These are phyloP conservation scores for Acanthosepion lycidas DNA, from an alignment of 2,888 invertebrate genomes.

Conservation along the genomic window DNA sequence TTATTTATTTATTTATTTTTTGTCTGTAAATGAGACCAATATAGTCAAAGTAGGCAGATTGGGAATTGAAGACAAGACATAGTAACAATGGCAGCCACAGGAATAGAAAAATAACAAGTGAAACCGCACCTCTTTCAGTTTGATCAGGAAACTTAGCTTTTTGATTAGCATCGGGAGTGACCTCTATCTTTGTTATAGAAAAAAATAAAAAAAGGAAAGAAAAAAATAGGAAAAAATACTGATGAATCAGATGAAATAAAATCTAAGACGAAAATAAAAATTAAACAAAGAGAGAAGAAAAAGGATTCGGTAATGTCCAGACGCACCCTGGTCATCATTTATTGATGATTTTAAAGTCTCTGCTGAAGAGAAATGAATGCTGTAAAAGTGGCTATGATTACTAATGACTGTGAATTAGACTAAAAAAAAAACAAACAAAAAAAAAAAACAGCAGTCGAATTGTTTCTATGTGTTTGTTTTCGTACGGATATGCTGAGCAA, in stretches of 20 bases:
- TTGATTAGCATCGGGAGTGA: neutral
- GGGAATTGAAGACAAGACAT: neutral
- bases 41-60: neutral
- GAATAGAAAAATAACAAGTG: neutral
- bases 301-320: neutral
- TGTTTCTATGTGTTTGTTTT: too few species aligned
- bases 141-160: neutral
- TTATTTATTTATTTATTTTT: too few species aligned
- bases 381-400: neutral
- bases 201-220: neutral
- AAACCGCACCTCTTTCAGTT: neutral
- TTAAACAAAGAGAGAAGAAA: neutral
- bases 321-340: neutral
- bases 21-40: neutral
- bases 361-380: neutral
- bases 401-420: neutral
- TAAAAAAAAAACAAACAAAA: too few species aligned
- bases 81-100: neutral
- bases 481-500: too few species aligned
- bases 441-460: too few species aligned
- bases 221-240: neutral
- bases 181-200: neutral
- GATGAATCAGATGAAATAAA: slow-evolving; percentile 5
- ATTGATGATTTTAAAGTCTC: neutral
- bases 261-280: neutral